Percentiles rank a stretch among this genome's conserved stretches.
Conservation (phyloP, 2,113 vertebrate species). For the Thomomys bottae region DNA sequence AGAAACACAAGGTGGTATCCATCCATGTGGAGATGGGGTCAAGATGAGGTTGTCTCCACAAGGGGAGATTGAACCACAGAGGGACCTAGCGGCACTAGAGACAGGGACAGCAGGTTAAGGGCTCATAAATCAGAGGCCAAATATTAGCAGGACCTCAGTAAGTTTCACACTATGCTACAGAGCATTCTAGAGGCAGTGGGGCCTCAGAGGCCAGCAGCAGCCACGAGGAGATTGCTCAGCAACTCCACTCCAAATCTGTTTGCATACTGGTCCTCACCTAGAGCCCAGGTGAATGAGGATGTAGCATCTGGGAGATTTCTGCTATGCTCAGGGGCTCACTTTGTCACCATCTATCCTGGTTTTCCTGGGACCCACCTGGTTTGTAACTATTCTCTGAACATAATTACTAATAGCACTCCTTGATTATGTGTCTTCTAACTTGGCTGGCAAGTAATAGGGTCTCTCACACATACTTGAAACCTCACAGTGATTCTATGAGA, state of each 20-base stretch:
- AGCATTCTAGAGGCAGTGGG: background rate
- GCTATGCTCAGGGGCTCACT: background rate
- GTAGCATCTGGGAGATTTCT: rapidly evolving
- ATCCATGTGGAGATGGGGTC: background rate
- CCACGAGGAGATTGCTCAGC: background rate
- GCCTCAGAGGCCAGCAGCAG: background rate
- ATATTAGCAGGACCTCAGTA: background rate
- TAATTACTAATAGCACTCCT: background rate
- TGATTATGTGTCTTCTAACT: background rate
- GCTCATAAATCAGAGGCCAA: background rate
- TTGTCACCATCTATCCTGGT: background rate
- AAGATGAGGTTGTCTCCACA: background rate
- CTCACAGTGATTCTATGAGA: too few species aligned
- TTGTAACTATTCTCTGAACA: background rate
- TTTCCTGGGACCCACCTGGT: background rate
- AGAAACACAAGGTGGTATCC: background rate
- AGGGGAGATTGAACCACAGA: background rate
- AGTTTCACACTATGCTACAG: background rate
- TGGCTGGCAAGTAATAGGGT: background rate
- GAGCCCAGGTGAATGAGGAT: rapidly evolving
- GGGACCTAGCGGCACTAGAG: background rate
- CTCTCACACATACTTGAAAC: too few species aligned
- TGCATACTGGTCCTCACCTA: background rate
- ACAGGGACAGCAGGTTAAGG: background rate
- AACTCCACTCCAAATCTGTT: background rate